A percentile compares a stretch with the other conserved stretches of the same genome.
phyloP scores from a whole-genome alignment of 2,888 invertebrate genomes.

The Anthrax anthrax region DNA sequence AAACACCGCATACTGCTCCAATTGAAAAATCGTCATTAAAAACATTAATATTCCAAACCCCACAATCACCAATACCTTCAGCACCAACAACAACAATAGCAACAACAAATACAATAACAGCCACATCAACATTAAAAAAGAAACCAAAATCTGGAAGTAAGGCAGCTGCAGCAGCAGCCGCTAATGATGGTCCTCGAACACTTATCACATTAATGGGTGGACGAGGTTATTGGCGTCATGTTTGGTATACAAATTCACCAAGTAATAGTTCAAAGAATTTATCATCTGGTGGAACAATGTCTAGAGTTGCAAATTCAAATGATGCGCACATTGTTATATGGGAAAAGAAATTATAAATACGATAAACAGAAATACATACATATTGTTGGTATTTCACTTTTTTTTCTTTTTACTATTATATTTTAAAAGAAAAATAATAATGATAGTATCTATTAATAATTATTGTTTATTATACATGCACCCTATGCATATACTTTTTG shows the following conservation, averaged over 20 bases:
- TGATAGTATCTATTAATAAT: too few relatives aligned
- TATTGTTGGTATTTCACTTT: too few relatives aligned
- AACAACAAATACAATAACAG: background rate
- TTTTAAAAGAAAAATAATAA: too few relatives aligned
- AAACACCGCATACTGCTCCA: background rate
- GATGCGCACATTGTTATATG: conserved; percentile 83
- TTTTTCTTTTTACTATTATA: too few relatives aligned
- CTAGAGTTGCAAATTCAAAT: conserved; percentile 58
- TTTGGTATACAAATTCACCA: conserved; percentile 40
- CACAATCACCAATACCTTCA: background rate
- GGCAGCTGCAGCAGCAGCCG: conserved; percentile 18
- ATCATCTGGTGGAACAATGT: conserved; percentile 23
- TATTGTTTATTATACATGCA: too few relatives aligned
- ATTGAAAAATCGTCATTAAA: background rate
- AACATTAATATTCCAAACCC: background rate
- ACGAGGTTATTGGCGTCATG: conserved; percentile 74
- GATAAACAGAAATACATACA: too few relatives aligned
- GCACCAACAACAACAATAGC: background rate
- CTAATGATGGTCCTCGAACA: conserved; percentile 43
- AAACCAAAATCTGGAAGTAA: conserved; percentile 28
- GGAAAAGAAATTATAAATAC: conserved; percentile 64
- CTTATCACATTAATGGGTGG: conserved; percentile 79
- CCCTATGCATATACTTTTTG: too few relatives aligned
- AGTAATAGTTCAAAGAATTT: conserved; percentile 16
- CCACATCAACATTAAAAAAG: conserved; percentile 28